Evolutionary conservation across 2,797 vertebrate genomes (phyloP).

Genomic region (Fringilla coelebs): DNA sequence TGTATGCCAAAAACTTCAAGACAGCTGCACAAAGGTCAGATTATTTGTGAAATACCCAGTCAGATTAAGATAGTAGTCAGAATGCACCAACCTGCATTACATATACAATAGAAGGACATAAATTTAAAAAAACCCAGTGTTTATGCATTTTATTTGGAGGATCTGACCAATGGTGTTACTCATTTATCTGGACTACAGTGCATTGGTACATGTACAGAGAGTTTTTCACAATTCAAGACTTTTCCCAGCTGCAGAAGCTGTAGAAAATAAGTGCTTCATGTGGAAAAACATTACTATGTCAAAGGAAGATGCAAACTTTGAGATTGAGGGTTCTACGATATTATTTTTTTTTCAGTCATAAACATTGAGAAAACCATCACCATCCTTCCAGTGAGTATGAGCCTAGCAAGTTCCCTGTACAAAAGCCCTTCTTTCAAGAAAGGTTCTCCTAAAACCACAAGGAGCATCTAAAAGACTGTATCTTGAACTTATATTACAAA

Average conservation of each 20-base stretch:
- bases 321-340: neutral
- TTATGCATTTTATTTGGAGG: neutral
- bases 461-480: constrained; percentile 34
- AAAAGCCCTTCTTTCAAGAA: constrained; percentile 30
- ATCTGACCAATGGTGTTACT: neutral
- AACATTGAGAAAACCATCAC: neutral
- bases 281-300: neutral
- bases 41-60: neutral
- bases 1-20: neutral
- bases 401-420: neutral
- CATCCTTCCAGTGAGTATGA: neutral
- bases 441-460: constrained; percentile 46
- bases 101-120: neutral
- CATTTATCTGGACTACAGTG: neutral
- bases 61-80: neutral
- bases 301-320: neutral
- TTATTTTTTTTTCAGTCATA: neutral
- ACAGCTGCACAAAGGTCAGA: neutral
- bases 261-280: neutral
- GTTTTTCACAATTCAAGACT: neutral
- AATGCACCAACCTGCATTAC: neutral
- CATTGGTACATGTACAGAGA: neutral
- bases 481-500: constrained; percentile 58
- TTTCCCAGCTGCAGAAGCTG: neutral
- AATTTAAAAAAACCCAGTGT: accelerated